Evolutionary conservation across 2,797 vertebrate genomes (phyloP).

Genomic region (Megalops cyprinoides): DNA sequence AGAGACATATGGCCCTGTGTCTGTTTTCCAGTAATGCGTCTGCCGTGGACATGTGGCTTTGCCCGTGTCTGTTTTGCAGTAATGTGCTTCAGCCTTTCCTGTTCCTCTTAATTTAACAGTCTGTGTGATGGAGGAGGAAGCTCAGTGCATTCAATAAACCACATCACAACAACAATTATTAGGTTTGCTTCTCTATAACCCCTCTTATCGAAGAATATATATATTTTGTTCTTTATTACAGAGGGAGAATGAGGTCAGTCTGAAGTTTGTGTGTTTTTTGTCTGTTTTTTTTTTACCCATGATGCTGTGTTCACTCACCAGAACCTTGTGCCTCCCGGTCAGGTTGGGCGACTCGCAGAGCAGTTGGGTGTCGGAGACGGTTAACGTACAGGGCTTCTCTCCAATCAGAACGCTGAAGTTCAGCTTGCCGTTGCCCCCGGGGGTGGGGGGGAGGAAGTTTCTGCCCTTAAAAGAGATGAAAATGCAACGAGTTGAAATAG

Average conservation of each 20-base stretch:
- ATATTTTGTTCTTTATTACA: constrained; percentile 67
- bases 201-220: constrained; percentile 68
- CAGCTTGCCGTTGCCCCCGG: constrained; percentile 89
- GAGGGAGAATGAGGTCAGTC: not conserved
- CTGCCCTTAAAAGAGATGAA: constrained; percentile 77
- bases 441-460: constrained; percentile 90
- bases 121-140: constrained; percentile 64
- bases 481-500: not conserved
- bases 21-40: no score
- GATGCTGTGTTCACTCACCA: constrained; percentile 79
- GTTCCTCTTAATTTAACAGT: constrained; percentile 40
- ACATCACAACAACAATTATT: constrained; percentile 72
- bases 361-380: constrained; percentile 93
- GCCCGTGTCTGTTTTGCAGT: constrained; percentile 51
- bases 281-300: not conserved
- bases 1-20: no score
- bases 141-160: constrained; percentile 53
- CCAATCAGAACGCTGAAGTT: constrained; percentile 96
- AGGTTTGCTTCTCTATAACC: constrained; percentile 64
- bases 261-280: not conserved
- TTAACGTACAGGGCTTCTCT: constrained; percentile 89
- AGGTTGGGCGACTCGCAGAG: constrained; percentile 96
- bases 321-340: constrained; percentile 92
- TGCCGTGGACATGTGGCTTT: not conserved
- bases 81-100: constrained; percentile 53